Conservation (phyloP, 2,113 vertebrate species). For the Scatophagus argus region DNA sequence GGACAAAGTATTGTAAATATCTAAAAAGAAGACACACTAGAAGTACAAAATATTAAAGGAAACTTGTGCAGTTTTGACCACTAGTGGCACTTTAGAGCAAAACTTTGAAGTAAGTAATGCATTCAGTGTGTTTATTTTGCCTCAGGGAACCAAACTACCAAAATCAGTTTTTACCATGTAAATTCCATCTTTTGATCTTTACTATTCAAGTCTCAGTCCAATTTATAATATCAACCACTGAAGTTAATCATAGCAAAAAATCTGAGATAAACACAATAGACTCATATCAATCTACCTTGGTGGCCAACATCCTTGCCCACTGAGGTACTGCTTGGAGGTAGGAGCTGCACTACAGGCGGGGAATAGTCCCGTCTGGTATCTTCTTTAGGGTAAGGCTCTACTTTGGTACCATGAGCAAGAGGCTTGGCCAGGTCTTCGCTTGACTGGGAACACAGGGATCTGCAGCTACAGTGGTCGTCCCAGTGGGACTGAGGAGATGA, state of each 20-base stretch:
- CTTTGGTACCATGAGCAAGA: conserved; percentile 61
- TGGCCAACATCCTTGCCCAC: conserved; percentile 60
- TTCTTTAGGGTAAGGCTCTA: conserved; percentile 67
- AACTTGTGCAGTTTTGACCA: neutral
- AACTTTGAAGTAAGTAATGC: neutral
- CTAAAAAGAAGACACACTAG: neutral
- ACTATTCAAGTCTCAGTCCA: neutral
- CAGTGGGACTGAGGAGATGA: conserved; percentile 76
- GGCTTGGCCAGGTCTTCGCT: conserved; percentile 83
- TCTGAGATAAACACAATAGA: neutral
- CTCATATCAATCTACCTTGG: conserved; percentile 60
- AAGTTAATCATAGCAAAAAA: neutral
- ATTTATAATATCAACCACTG: neutral
- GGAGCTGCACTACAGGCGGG: conserved; percentile 77
- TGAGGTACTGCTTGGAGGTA: conserved; percentile 60
- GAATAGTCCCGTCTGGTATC: conserved; percentile 74
- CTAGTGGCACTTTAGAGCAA: neutral
- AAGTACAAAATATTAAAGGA: neutral
- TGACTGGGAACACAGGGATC: conserved; percentile 85
- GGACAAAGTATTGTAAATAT: neutral
- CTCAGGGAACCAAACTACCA: neutral
- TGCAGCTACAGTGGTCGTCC: conserved; percentile 85
- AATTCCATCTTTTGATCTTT: neutral
- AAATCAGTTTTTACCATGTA: neutral
- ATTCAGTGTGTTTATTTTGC: neutral